Evolutionary conservation across 1,140 invertebrate genomes (phyloP).

Genomic region (Trinorchestia longiramus): DNA sequence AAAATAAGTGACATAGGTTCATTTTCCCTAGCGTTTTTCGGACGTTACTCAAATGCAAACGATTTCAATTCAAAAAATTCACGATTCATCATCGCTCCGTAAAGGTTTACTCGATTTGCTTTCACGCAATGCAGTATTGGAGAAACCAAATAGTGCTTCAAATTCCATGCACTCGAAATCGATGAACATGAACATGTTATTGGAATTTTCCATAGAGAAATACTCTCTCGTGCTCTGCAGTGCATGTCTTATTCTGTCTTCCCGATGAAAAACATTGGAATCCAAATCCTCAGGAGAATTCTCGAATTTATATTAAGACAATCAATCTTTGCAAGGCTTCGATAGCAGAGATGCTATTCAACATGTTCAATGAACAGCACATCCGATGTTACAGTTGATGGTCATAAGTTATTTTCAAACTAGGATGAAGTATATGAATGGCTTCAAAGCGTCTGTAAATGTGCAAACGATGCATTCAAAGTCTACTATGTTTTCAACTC

Average conservation of each 20-base stretch:
- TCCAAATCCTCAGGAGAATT: neutral
- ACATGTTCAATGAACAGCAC: neutral
- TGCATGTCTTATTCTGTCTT: neutral
- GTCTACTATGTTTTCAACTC: too few relatives aligned
- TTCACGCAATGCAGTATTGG: neutral
- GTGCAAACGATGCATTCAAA: neutral
- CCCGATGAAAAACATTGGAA: neutral
- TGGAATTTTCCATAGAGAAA: neutral
- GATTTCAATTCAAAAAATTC: neutral
- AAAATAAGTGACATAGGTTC: neutral
- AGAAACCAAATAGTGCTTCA: neutral
- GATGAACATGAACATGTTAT: neutral
- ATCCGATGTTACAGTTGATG: neutral
- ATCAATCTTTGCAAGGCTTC: neutral
- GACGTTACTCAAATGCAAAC: neutral
- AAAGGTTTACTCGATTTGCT: neutral
- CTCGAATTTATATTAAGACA: neutral
- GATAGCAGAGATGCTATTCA: neutral
- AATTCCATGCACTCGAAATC: neutral
- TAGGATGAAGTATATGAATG: neutral
- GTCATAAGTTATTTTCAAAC: neutral
- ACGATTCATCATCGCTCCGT: neutral
- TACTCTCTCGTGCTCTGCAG: neutral
- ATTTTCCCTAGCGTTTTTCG: neutral
- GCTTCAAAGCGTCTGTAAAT: neutral